Evolutionary conservation across 1,140 invertebrate species (phyloP), one percentile per base, ranked within the genome.

Genomic region (Cataglyphis hispanica): DNA sequence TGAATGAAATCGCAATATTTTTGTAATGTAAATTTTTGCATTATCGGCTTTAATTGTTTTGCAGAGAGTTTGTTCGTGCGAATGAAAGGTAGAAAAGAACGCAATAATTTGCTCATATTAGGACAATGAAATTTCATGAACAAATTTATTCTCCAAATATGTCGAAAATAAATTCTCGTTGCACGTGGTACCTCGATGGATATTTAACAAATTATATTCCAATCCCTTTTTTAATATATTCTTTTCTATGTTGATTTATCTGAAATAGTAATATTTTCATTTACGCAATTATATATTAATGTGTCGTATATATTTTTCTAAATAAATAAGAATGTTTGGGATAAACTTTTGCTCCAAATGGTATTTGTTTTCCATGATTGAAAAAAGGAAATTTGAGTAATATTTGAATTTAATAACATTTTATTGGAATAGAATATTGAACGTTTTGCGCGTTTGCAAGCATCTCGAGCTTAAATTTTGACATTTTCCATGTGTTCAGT

Each of bases 41-140:
- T 78, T 53, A 50, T 50, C 27, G 40, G n/a, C 8, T 67, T 34
- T 37, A 67, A 37, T n/a, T 3, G n/a, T 53, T 78, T 25, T 63
- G 10, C 27, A 11, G 63, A 4, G 13, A n/a, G 6, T 80, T 80
- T 27, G 16, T 69, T 69, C 31, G 10, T 53, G 8, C 43, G 63
- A 53, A 67, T 67, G 46, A 67, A 27, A 64, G 16, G 10, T 13
- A 8, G 8, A 11, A 7, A 53, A 56, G 8, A 53, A 37, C 13
- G 37, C 13, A 53, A 64, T 46, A 13, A 31, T 22, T 19, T 19
- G 2, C 16, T 63, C 19, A 22, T 53, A 53, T 69, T 53, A 37
- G 43, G 22, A 64, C 11, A 64, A 77, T 77, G n/a, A 64, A 80
- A 80, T 80, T 53, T 34, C n/a, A 2, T 10, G 13, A 31, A 43